Evolutionary conservation across 1,140 invertebrate genomes (phyloP).

Genomic region (Meloidogyne exigua): DNA sequence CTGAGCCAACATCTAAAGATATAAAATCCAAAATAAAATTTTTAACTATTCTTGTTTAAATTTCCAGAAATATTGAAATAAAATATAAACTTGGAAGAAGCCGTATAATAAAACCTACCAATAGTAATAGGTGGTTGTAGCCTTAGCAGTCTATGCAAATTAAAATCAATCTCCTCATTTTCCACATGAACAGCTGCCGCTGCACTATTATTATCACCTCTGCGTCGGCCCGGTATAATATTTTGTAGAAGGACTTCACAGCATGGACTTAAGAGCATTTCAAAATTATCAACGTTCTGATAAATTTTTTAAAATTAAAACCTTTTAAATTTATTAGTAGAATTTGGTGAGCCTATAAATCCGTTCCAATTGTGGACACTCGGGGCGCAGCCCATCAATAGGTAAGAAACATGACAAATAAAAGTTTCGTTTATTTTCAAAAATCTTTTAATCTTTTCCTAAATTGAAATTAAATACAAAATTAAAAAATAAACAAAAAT

Average conservation of each 20-base stretch:
- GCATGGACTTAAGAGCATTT: slow-evolving; percentile 8
- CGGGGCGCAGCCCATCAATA: background rate
- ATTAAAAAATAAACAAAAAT: too few relatives aligned
- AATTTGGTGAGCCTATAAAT: background rate
- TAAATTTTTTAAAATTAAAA: background rate
- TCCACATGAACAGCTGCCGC: background rate
- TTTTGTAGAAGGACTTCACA: slow-evolving; percentile 20
- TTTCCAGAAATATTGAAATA: too few relatives aligned
- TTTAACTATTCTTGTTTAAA: too few relatives aligned
- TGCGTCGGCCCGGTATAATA: background rate
- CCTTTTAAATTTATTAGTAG: background rate
- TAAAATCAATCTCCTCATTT: slow-evolving; percentile 21
- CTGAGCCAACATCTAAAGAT: slow-evolving; percentile 21
- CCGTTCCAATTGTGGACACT: background rate
- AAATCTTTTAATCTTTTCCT: too few relatives aligned
- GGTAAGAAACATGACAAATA: background rate
- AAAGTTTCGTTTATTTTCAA: too few relatives aligned
- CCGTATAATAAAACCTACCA: background rate
- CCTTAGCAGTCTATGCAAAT: slow-evolving; percentile 19
- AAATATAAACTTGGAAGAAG: too few relatives aligned
- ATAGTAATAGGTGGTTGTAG: slow-evolving; percentile 21
- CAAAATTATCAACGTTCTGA: too few relatives aligned
- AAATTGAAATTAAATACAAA: too few relatives aligned
- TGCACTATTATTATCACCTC: background rate
- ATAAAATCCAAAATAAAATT: too few relatives aligned